A percentile compares a stretch with the other conserved stretches of the same genome.
Evolutionary conservation across 2,113 vertebrate genomes (phyloP).

Genomic region (Emydura subglobosa): DNA sequence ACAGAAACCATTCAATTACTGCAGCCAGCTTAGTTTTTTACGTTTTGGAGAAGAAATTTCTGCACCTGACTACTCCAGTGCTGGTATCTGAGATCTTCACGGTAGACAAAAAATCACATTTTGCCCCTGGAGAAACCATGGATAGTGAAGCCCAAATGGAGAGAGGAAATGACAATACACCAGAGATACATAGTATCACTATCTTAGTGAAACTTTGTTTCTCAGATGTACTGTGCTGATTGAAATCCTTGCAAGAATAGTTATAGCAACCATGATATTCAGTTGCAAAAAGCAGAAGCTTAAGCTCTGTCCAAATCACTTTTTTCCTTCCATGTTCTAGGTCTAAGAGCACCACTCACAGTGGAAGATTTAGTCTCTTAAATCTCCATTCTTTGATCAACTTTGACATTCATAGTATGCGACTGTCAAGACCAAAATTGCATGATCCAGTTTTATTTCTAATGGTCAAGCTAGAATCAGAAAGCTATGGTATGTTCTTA

Average conservation of each 20-base stretch:
- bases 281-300: not conserved
- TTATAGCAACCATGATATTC: not conserved
- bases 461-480: not conserved
- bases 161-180: not conserved
- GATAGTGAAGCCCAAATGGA: fast-evolving
- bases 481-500: not conserved
- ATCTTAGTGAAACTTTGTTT: not conserved
- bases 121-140: not conserved
- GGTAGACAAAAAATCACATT: not conserved
- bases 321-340: not conserved
- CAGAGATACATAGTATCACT: fast-evolving
- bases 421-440: not conserved
- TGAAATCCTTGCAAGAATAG: not conserved
- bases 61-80: not conserved
- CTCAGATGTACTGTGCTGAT: not conserved
- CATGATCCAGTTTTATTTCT: not conserved
- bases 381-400: not conserved
- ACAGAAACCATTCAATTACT: fast-evolving
- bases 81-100: not conserved
- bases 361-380: not conserved
- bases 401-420: too few relatives aligned
- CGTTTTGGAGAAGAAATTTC: not conserved
- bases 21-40: not conserved
- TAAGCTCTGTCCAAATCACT: not conserved
- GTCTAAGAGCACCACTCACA: too few relatives aligned